Evolutionary conservation across 53 echinoderm and acorn worm genomes (phyloP).

Genomic region (Zoroaster sp.): DNA sequence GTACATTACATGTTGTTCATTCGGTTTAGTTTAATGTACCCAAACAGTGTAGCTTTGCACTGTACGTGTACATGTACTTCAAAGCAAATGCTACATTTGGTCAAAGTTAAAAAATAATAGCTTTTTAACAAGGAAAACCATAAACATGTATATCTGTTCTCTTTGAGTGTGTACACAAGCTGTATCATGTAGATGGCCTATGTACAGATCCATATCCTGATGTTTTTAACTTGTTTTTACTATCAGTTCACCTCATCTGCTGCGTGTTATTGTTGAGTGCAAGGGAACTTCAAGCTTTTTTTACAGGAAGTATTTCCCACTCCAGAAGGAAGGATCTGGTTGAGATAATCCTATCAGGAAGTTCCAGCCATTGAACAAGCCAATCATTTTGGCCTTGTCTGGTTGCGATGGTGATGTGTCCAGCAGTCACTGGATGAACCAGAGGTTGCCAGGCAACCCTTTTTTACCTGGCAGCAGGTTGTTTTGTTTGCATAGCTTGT

Average conservation of each 20-base stretch:
- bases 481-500: not conserved
- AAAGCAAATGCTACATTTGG: too few relatives aligned
- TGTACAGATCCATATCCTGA: not conserved
- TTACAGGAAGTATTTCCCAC: constrained; percentile 27
- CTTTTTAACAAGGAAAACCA: not conserved
- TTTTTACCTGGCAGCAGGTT: constrained; percentile 72
- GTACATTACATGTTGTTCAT: too few relatives aligned
- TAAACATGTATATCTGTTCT: too few relatives aligned
- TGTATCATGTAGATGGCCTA: too few relatives aligned
- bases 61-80: too few relatives aligned
- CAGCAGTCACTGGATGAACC: constrained; percentile 55
- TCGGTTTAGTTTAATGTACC: too few relatives aligned
- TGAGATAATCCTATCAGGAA: constrained; percentile 48
- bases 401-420: constrained; percentile 49
- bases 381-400: constrained; percentile 35
- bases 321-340: constrained; percentile 26
- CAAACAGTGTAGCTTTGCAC: too few relatives aligned
- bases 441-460: constrained; percentile 64
- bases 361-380: constrained; percentile 33
- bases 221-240: not conserved
- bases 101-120: too few relatives aligned
- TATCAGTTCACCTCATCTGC: not conserved
- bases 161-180: too few relatives aligned
- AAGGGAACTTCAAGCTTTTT: constrained; percentile 15
- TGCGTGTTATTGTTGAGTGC: not conserved